phyloP scores from a whole-genome alignment of 1,140 invertebrate species.

The Phocides pigmalion region DNA sequence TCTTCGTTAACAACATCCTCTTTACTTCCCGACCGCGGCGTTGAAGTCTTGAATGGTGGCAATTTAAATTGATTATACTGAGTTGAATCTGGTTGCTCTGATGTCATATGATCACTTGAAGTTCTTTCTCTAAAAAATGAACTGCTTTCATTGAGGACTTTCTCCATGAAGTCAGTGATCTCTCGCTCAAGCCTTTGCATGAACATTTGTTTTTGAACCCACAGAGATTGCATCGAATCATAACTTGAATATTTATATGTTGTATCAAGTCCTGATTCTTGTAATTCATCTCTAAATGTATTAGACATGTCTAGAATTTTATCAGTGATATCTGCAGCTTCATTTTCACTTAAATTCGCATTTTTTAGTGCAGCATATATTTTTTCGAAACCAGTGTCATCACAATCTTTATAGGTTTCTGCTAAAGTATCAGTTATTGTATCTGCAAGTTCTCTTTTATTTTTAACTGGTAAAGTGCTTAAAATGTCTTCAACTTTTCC shows the following conservation, averaged over 20 bases:
- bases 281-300: neutral
- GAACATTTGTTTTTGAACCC: constrained; percentile 27
- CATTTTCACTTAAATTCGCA: constrained; percentile 10
- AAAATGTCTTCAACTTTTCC: constrained; percentile 1
- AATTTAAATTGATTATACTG: constrained; percentile 5
- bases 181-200: constrained; percentile 24
- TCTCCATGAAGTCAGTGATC: constrained; percentile 29
- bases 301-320: constrained; percentile 19
- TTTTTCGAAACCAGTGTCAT: neutral
- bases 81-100: neutral
- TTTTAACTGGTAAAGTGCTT: neutral
- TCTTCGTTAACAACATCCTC: neutral
- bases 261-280: neutral
- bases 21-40: neutral
- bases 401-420: neutral
- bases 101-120: neutral
- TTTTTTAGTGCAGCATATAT: constrained; percentile 15
- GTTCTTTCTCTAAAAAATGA: constrained; percentile 9
- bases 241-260: neutral
- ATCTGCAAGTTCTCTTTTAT: constrained; percentile 10
- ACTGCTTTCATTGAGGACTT: constrained; percentile 20
- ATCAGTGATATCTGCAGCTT: constrained; percentile 4
- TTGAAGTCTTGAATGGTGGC: constrained; percentile 17
- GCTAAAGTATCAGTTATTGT: constrained; percentile 11
- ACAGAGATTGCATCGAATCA: constrained; percentile 1